Conservation (phyloP, 1,140 invertebrate genomes). For the Nebria ingens region DNA sequence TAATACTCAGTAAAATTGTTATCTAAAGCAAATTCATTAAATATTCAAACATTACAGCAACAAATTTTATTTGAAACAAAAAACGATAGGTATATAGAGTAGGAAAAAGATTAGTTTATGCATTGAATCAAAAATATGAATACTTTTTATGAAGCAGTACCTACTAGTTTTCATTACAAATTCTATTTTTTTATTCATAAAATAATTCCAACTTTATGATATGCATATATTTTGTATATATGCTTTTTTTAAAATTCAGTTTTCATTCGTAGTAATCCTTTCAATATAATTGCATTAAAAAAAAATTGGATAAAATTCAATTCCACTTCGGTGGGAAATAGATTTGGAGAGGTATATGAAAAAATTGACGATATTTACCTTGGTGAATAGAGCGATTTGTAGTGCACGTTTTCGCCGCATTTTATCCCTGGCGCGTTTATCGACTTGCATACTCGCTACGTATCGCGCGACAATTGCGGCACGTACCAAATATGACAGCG, state of each 20-base stretch:
- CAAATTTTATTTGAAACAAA: background rate
- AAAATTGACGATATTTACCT: slow-evolving; percentile 32
- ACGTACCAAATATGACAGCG: slow-evolving; percentile 27
- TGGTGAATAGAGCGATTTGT: slow-evolving; percentile 49
- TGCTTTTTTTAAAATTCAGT: too few species aligned
- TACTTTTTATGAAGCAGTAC: too few species aligned
- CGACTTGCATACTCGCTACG: slow-evolving; percentile 39
- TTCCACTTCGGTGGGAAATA: background rate
- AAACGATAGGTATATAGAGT: background rate
- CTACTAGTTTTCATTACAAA: too few species aligned
- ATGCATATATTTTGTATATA: too few species aligned
- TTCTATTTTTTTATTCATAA: too few species aligned
- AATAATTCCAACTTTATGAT: too few species aligned
- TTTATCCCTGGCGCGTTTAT: slow-evolving; percentile 45
- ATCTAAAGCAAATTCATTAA: slow-evolving; percentile 26
- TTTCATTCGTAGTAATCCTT: too few species aligned
- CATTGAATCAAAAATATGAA: too few species aligned
- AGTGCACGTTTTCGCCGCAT: slow-evolving; percentile 44
- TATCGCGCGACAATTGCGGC: slow-evolving; percentile 27
- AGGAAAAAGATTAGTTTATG: too few species aligned
- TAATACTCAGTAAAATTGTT: slow-evolving; percentile 25
- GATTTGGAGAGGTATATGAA: background rate
- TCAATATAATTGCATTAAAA: background rate
- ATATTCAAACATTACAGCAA: background rate
- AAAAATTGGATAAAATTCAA: too few species aligned